These are phyloP conservation scores for Podilymbus podiceps DNA, from an alignment of 2,113 vertebrate species.

Conservation along the genomic window DNA sequence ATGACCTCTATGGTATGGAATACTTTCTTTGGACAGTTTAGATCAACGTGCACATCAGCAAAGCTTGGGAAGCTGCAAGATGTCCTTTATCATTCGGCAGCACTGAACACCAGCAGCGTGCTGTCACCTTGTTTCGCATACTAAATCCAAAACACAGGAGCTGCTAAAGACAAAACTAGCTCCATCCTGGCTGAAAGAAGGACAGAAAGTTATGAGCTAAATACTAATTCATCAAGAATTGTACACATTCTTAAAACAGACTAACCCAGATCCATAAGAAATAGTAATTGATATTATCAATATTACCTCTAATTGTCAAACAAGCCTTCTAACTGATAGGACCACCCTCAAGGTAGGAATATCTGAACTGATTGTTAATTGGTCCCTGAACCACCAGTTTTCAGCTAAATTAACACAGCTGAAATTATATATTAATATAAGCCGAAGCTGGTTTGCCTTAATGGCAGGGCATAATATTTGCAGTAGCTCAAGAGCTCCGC, in stretches of 20 bases:
- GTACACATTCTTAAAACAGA: background rate
- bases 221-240: background rate
- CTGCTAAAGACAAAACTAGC: too few species aligned
- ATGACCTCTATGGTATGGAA: too few species aligned
- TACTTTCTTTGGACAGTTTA: too few species aligned
- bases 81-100: too few species aligned
- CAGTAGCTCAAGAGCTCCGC: background rate
- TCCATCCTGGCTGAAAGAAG: too few species aligned
- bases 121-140: too few species aligned
- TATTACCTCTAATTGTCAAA: background rate
- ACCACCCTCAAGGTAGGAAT: background rate
- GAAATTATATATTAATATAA: background rate
- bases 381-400: background rate
- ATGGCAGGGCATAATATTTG: background rate
- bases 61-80: too few species aligned
- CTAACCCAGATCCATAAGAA: background rate
- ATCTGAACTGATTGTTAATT: background rate
- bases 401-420: background rate
- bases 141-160: too few species aligned
- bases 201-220: background rate
- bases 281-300: background rate
- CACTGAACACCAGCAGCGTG: too few species aligned
- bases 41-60: too few species aligned
- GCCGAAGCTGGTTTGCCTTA: background rate
- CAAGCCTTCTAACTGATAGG: background rate